Evolutionary conservation across 1,140 invertebrate genomes (phyloP), one percentile per base, ranked within the genome.

Genomic region (Eriocheir sinensis): DNA sequence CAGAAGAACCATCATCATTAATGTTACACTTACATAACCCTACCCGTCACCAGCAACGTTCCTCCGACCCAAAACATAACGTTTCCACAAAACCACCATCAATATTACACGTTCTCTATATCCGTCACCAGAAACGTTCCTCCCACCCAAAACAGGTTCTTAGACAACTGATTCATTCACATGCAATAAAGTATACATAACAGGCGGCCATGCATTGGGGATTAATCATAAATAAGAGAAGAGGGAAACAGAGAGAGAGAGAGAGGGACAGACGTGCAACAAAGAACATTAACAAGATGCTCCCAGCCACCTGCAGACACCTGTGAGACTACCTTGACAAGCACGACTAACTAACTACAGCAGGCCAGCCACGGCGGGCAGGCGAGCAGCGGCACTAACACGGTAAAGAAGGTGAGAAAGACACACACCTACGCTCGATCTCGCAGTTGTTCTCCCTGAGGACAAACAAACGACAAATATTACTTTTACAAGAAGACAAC

Each of bases 371-470:
- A 89, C 34, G 32, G 21, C 12, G 38, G 60, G 79, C 32, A 90
- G 79, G 72, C 27, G 44, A 41, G 34, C 27, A n/a, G 88, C 36
- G 53, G 53, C 41, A 91, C 27, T 36, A 32, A 83, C 41, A 53
- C 17, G 30, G 48, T 27, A 72, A 89, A 81, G 81, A 41, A 88
- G 53, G 81, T 72, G 60, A 89, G 89, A 95, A 85, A 91, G 81
- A 72, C 48, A 94, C 93, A 94, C 99, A 97, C 95, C 99, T 97
- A 96, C 99, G 97, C 97, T 99, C 99, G 96, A 99, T 99, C 97
- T 99, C 99, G 97, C 99, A 99, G 97, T 99, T 99, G 97, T 99
- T 99, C 97, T 99, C 99, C 97, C 99, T 96, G 95, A 89, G 93
- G 79, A 83, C 48, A 91, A 94, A 83, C 81, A 85, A 94, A 88